Conservation (phyloP, 1,140 invertebrate genomes). For the Drosophila micromelanica region DNA sequence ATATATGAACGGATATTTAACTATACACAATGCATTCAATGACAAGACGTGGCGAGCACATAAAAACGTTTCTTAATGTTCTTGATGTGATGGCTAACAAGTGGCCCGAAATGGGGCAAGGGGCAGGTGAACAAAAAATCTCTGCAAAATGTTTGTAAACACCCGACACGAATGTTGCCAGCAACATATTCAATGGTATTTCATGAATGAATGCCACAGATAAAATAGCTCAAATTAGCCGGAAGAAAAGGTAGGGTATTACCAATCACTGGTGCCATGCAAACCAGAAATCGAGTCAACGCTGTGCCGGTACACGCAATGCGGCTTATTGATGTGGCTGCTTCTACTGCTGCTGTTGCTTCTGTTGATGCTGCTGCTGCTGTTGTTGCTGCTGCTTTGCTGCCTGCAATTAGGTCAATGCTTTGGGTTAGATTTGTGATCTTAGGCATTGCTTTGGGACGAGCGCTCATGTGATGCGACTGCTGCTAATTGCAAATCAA, state of each 20-base stretch:
- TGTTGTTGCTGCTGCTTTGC: slow-evolving; percentile 2
- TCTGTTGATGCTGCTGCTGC: slow-evolving; percentile 28
- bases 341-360: slow-evolving; percentile 13
- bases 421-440: slow-evolving; percentile 19
- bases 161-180: slow-evolving; percentile 24
- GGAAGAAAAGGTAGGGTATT: slow-evolving; percentile 38
- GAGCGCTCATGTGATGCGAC: slow-evolving; percentile 67
- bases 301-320: slow-evolving; percentile 65
- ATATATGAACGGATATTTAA: slow-evolving; percentile 32
- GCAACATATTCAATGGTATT: slow-evolving; percentile 18
- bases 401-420: slow-evolving; percentile 73
- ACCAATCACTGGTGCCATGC: slow-evolving; percentile 84
- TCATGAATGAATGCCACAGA: slow-evolving; percentile 42
- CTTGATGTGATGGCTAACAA: slow-evolving; percentile 10
- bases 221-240: slow-evolving; percentile 4
- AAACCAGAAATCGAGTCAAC: slow-evolving; percentile 80
- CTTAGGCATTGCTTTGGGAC: slow-evolving; percentile 21
- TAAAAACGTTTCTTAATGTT: slow-evolving; percentile 30
- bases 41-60: slow-evolving; percentile 32
- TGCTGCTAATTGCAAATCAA: slow-evolving; percentile 75
- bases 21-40: slow-evolving; percentile 42
- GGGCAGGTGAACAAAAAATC: neutral
- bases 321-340: slow-evolving; percentile 30
- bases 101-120: slow-evolving; percentile 1
- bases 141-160: slow-evolving; percentile 35